These are phyloP conservation scores for Mimas tiliae DNA, from an alignment of 2,888 invertebrate genomes.

Conservation along the genomic window DNA sequence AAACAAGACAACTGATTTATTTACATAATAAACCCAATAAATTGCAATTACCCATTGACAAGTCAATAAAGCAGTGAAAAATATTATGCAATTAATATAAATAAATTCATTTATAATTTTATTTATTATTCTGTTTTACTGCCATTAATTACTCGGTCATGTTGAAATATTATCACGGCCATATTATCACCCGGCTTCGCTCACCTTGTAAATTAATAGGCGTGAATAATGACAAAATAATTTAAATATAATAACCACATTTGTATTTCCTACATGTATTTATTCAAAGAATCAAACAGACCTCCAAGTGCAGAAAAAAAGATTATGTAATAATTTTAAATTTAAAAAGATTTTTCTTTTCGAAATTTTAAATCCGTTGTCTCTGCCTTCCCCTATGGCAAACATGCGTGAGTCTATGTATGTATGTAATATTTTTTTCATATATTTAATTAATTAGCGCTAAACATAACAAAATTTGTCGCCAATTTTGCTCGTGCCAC, in stretches of 20 bases:
- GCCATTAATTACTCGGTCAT: constrained; percentile 7
- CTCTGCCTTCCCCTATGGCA: no score
- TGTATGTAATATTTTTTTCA: no score
- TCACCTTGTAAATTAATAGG: constrained; percentile 16
- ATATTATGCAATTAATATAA: constrained; percentile 17
- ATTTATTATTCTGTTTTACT: constrained; percentile 17
- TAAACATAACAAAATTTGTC: no score
- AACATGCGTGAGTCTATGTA: no score
- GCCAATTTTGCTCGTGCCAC: no score
- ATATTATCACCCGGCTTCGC: neutral
- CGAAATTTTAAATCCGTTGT: no score
- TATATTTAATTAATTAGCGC: no score
- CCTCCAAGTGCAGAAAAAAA: no score
- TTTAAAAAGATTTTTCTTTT: no score
- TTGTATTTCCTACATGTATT: neutral
- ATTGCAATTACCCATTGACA: constrained; percentile 15
- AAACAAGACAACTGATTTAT: constrained; percentile 10
- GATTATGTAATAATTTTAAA: no score
- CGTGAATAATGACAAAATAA: neutral
- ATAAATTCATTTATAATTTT: constrained; percentile 9
- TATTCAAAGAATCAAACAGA: no score
- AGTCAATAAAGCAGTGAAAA: constrained; percentile 19
- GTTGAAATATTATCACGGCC: neutral
- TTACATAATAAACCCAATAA: constrained; percentile 2
- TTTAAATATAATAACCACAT: neutral